phyloP scores from a whole-genome alignment of 2,888 invertebrate genomes.

The Macropis europaea region DNA sequence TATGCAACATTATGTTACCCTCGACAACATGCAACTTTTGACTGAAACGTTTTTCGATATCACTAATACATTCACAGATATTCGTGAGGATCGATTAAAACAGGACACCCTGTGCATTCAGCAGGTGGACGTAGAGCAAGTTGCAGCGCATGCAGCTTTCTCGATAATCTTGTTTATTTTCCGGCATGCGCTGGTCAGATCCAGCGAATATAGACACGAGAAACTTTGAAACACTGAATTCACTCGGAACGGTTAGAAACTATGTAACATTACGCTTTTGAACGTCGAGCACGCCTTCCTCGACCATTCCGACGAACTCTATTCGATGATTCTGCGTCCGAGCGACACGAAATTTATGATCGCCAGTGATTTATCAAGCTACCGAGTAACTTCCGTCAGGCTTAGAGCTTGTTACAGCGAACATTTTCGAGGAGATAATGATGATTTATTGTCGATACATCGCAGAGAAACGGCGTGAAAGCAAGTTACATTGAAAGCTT shows the following conservation, averaged over 20 bases:
- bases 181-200: slow-evolving; percentile 21
- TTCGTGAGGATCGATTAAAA: too few relatives aligned
- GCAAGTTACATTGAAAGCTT: background rate
- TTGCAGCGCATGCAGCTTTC: slow-evolving; percentile 26
- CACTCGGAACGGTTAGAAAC: background rate
- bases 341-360: background rate
- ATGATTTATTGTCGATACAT: slow-evolving; percentile 40
- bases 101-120: too few relatives aligned
- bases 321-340: slow-evolving; percentile 6
- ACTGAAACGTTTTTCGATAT: too few relatives aligned
- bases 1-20: too few relatives aligned
- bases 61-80: too few relatives aligned
- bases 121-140: slow-evolving; percentile 41
- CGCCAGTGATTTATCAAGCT: slow-evolving; percentile 31
- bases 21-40: too few relatives aligned
- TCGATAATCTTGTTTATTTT: slow-evolving; percentile 57
- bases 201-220: background rate
- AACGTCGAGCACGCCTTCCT: background rate
- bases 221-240: slow-evolving; percentile 16
- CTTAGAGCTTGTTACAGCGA: slow-evolving; percentile 22
- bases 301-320: slow-evolving; percentile 13
- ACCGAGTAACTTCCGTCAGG: slow-evolving; percentile 24
- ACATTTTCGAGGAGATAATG: slow-evolving; percentile 30
- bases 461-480: background rate
- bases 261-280: background rate